phyloP scores from a whole-genome alignment of 2,888 invertebrate genomes.

The Eupithecia dodoneata region DNA sequence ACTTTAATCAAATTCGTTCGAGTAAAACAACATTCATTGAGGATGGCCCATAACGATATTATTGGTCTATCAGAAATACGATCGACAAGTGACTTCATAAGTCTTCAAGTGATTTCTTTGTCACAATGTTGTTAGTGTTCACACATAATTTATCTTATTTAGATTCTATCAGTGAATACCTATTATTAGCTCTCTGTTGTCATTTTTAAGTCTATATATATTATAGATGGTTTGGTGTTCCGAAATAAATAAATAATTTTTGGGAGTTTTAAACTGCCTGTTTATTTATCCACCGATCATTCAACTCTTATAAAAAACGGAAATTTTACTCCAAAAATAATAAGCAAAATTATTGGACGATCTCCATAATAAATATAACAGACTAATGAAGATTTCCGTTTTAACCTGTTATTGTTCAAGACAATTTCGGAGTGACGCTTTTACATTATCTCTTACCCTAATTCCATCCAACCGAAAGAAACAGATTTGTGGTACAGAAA shows the following conservation, averaged over 20 bases:
- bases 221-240: too few relatives aligned
- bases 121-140: too few relatives aligned
- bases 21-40: not conserved
- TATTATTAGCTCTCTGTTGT: too few relatives aligned
- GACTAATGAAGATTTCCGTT: not conserved
- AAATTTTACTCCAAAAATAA: conserved; percentile 1
- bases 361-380: conserved; percentile 1
- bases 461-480: not conserved
- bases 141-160: too few relatives aligned
- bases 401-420: conserved; percentile 7
- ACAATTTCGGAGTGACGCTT: conserved; percentile 6
- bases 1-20: not conserved
- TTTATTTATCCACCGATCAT: conserved; percentile 11
- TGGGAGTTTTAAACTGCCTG: conserved; percentile 6
- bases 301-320: conserved; percentile 4
- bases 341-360: not conserved
- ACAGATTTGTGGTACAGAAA: not conserved
- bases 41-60: not conserved
- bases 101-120: too few relatives aligned
- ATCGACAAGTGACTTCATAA: not conserved
- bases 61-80: not conserved
- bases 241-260: too few relatives aligned
- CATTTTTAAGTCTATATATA: too few relatives aligned
- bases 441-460: not conserved
- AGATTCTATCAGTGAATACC: too few relatives aligned